Percentiles rank a stretch among this genome's conserved stretches.
These are phyloP conservation scores for Calameuta pallipes DNA, from an alignment of 2,888 invertebrate species.

Conservation along the genomic window DNA sequence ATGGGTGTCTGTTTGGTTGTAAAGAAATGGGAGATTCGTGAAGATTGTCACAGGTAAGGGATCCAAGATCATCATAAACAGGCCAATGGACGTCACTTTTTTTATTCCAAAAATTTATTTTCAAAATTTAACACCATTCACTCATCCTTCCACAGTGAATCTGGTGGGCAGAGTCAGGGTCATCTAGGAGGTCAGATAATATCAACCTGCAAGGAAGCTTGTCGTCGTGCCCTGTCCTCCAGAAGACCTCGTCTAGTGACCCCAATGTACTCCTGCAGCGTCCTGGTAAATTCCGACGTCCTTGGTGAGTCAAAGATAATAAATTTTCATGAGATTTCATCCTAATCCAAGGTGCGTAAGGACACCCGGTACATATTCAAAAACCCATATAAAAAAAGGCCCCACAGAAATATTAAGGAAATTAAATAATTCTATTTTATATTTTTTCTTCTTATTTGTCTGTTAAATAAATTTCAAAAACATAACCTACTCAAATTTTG, in stretches of 20 bases:
- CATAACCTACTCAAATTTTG: too few species aligned
- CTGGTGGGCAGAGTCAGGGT: constrained; percentile 59
- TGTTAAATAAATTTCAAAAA: too few species aligned
- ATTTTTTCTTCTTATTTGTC: too few species aligned
- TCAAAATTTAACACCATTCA: background rate
- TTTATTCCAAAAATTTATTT: background rate
- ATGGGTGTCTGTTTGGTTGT: constrained; percentile 93
- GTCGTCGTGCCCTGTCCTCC: constrained; percentile 87
- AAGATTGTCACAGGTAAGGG: constrained; percentile 45
- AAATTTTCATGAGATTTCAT: too few species aligned
- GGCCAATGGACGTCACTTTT: too few species aligned
- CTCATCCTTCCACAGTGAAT: constrained; percentile 45
- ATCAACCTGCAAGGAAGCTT: constrained; percentile 90
- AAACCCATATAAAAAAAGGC: too few species aligned
- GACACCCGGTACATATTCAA: too few species aligned
- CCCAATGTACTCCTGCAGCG: constrained; percentile 91
- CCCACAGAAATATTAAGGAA: too few species aligned
- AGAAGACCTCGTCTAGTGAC: constrained; percentile 93
- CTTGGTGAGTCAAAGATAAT: constrained; percentile 76
- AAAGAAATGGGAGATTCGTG: constrained; percentile 77
- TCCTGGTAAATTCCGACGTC: constrained; percentile 87
- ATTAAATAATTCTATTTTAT: too few species aligned
- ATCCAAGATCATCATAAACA: too few species aligned
- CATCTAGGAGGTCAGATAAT: constrained; percentile 85
- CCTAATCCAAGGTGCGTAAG: too few species aligned